Conservation (phyloP, 2,888 invertebrate species). For the Brachypalpus laphriformis region DNA sequence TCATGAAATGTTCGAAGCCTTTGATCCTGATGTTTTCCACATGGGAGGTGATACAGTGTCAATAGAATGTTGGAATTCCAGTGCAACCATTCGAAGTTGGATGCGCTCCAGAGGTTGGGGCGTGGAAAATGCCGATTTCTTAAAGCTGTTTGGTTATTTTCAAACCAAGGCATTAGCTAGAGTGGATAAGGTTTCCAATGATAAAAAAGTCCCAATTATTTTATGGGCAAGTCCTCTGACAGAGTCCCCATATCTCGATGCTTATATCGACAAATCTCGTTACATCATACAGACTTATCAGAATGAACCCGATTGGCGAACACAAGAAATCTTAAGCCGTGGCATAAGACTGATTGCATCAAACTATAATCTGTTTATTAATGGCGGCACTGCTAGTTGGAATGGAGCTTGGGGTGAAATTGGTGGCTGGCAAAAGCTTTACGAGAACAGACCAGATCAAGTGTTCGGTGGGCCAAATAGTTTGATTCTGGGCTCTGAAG, state of each 20-base stretch:
- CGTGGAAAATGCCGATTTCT: conserved; percentile 85
- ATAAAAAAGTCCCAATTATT: conserved; percentile 86
- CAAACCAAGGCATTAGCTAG: conserved; percentile 83
- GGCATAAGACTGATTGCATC: conserved; percentile 92
- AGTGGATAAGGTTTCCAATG: conserved; percentile 77
- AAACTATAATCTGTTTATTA: conserved; percentile 93
- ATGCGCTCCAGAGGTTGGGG: conserved; percentile 87
- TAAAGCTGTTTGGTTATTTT: conserved; percentile 89
- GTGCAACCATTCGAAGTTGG: conserved; percentile 86
- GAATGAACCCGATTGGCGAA: conserved; percentile 85
- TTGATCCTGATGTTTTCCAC: conserved; percentile 89
- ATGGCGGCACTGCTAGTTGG: conserved; percentile 94
- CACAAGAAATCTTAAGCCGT: conserved; percentile 87
- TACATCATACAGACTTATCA: conserved; percentile 94
- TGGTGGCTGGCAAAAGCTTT: conserved; percentile 95
- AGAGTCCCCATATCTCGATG: conserved; percentile 85
- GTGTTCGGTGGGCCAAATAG: conserved; percentile 85
- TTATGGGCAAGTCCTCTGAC: conserved; percentile 93
- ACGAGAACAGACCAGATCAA: conserved; percentile 88
- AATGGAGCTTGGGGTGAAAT: conserved; percentile 91
- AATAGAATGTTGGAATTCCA: conserved; percentile 90
- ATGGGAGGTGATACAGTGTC: conserved; percentile 93
- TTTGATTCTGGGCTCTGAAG: conserved; percentile 88
- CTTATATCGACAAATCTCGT: conserved; percentile 87
- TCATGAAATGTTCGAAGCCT: conserved; percentile 87